Base-by-base conservation (phyloP, 1,140 invertebrate species). In the Drosophila navojoa region DNA sequence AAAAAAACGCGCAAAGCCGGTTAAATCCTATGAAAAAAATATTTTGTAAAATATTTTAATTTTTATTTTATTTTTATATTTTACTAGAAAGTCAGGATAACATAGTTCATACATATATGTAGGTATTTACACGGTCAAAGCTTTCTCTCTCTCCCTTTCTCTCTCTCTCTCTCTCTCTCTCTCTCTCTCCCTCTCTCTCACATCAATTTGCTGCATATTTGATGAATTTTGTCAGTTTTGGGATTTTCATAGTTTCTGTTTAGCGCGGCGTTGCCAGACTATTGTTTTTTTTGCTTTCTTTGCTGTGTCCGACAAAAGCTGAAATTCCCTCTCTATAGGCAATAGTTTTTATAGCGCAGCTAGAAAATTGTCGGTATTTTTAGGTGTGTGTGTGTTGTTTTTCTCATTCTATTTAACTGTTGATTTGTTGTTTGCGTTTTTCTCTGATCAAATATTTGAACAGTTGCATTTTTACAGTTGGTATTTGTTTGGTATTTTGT, bases 141-240 rank as follows among this genome's bases (percentile, higher is more conserved):
- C n/a, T n/a, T n/a, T n/a, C n/a, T n/a, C n/a, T n/a, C n/a, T n/a
- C n/a, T n/a, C n/a, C n/a, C n/a, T n/a, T n/a, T n/a, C n/a, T n/a
- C n/a, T n/a, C n/a, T 4, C 27, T 29, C 27, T 29, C 27, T 29
- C 27, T 29, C 27, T 29, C 27, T 4, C 27, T 42, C 10, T 42
- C 40, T 40, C 9, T 7, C 38, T 40, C 38, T 40, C 38, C 0
- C 40, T 1, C 42, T 0, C n/a, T 16, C 42, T 15, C 40, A 44
- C 10, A 50, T 52, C 7, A 40, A 32, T 52, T 52, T 27, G 16
- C 40, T 62, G 59, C 67, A 62, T 62, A 55, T 70, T 62, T 70
- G 50, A 70, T 70, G 67, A 70, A 70, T 40, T 55, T 45, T 70
- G 59, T 49, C 38, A 42, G n/a, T 16, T 16, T 25, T 52, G 15